Conservation (phyloP, 2,797 vertebrate genomes). For the Clarias pachynema region DNA sequence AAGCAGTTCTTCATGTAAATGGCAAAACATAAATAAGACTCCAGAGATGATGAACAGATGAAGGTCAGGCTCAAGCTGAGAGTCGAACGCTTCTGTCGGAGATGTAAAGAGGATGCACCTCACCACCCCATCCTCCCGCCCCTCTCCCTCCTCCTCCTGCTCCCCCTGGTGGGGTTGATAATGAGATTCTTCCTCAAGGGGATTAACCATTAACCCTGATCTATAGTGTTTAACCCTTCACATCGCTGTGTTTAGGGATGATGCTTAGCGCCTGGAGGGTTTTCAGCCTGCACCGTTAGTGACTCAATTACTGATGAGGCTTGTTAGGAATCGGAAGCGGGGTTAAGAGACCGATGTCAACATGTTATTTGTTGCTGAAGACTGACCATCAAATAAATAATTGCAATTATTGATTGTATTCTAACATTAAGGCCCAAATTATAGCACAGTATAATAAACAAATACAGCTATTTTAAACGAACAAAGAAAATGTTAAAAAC, state of each 20-base stretch:
- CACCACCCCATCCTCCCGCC: background rate
- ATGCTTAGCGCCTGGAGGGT: background rate
- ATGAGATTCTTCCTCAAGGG: constrained; percentile 8
- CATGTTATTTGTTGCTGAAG: background rate
- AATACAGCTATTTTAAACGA: background rate
- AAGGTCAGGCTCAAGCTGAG: background rate
- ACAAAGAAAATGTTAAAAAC: background rate
- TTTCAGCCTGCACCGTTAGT: constrained; percentile 5
- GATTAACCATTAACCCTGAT: constrained; percentile 22
- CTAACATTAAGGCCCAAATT: background rate
- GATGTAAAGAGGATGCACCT: background rate
- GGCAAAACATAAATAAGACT: constrained; percentile 25
- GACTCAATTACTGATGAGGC: constrained; percentile 2
- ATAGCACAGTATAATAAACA: background rate
- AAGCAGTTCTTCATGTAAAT: background rate
- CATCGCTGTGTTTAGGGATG: background rate
- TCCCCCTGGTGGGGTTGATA: constrained; percentile 4
- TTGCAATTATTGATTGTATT: background rate
- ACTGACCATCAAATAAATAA: background rate
- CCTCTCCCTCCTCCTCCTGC: too few relatives aligned
- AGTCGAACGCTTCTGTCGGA: background rate
- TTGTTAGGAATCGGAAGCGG: background rate
- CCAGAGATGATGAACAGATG: constrained; percentile 20
- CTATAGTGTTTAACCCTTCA: constrained; percentile 32
- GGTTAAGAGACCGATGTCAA: background rate